Evolutionary conservation across 2,888 invertebrate species (phyloP).

Genomic region (Drosophila nigricruria): DNA sequence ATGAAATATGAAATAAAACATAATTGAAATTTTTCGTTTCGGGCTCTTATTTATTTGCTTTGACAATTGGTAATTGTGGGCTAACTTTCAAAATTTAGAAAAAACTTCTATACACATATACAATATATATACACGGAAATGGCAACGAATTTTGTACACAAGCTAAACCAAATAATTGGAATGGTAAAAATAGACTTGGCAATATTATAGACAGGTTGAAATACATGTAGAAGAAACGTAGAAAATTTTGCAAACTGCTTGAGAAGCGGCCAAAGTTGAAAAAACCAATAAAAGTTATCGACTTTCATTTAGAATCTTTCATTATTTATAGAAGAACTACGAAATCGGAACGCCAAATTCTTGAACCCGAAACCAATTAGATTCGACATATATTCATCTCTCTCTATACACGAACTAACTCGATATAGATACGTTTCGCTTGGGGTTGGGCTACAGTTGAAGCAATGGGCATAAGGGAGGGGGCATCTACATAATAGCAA

Average conservation of each 20-base stretch:
- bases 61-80: constrained; percentile 37
- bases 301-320: constrained; percentile 20
- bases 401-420: neutral
- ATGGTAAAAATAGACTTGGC: neutral
- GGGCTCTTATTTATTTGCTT: constrained; percentile 61
- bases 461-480: constrained; percentile 20
- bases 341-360: constrained; percentile 56
- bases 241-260: constrained; percentile 49
- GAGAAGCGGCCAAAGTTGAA: constrained; percentile 18
- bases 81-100: constrained; percentile 58
- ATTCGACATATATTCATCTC: constrained; percentile 6
- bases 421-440: neutral
- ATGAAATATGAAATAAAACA: constrained; percentile 1
- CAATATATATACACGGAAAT: constrained; percentile 29
- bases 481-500: constrained; percentile 18
- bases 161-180: constrained; percentile 8
- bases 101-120: constrained; percentile 29
- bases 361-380: constrained; percentile 58
- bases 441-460: constrained; percentile 29
- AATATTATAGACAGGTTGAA: constrained; percentile 17
- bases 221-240: constrained; percentile 36
- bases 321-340: constrained; percentile 24
- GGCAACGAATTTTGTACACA: constrained; percentile 48
- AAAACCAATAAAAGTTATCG: constrained; percentile 2
- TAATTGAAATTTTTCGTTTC: constrained; percentile 50